Base-by-base conservation (phyloP, 1,140 invertebrate species). In the Anagrus nilaparvatae region DNA sequence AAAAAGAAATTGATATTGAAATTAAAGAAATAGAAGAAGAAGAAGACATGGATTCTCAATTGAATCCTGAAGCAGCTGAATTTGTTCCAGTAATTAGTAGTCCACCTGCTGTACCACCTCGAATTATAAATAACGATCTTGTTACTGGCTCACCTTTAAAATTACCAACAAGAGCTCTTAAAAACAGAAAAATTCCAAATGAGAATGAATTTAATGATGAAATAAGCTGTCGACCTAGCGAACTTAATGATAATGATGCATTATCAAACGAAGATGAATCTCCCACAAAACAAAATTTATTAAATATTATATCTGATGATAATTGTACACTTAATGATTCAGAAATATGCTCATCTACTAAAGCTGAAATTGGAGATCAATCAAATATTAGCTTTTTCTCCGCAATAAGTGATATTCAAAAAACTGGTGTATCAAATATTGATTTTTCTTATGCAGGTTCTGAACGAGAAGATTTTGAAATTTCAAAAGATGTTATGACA, bases 1-100 rank as follows among this genome's bases (percentile, higher is more conserved):
- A 21, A 24, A n/a, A 16, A 3, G 31, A 40, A 12, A 21, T 13
- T n/a, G 23, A 30, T n/a, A n/a, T n/a, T n/a, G n/a, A n/a, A n/a
- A n/a, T n/a, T n/a, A n/a, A n/a, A n/a, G n/a, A n/a, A n/a, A n/a
- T n/a, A 5, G 47, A 60, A 2, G 34, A 46, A 7, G 42, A 41
- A 33, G 71, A 73, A 59, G 70, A 75, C 40, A 78, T 80, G 77
- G 74, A 76, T 40, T 82, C 78, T 30, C 78, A 77, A 32, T 54
- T 83, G 49, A 84, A 84, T 61, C 81, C 81, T 0, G 73, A 84
- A 41, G 81, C 82, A 5, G 76, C 77, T 2, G 79, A 81, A 56
- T 84, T 84, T 52, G 69, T 84, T 21, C 77, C 77, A 1, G 61
- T 72, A 10, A 70, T 70, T 9, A 75, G 76, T 2, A 71, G 71